Evolutionary conservation across 2,797 vertebrate genomes (phyloP).

Genomic region (Fratercula arctica): DNA sequence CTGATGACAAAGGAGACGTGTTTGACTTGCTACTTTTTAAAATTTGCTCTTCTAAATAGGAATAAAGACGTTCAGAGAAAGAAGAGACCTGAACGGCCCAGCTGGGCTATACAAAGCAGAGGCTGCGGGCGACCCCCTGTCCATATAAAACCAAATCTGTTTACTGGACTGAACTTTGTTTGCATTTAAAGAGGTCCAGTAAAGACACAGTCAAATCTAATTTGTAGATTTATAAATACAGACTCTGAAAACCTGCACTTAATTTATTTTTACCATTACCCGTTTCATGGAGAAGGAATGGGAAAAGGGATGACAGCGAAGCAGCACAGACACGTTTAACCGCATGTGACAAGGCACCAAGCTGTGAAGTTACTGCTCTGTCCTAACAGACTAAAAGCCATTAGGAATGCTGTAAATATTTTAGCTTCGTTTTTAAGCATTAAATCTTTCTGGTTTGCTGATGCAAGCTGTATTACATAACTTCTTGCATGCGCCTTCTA

Average conservation of each 20-base stretch:
- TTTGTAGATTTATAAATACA: background rate
- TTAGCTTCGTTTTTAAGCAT: background rate
- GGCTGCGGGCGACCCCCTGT: background rate
- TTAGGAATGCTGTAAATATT: background rate
- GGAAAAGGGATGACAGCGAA: background rate
- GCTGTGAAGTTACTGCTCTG: background rate
- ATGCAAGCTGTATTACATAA: background rate
- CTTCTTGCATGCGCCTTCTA: background rate
- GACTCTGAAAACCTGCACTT: background rate
- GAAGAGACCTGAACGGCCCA: background rate
- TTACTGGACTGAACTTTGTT: background rate
- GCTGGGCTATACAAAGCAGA: background rate
- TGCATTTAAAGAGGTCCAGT: background rate
- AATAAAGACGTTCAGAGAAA: background rate
- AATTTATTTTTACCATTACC: background rate
- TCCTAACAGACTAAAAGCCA: background rate
- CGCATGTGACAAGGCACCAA: background rate
- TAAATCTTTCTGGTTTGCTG: slow-evolving; percentile 6
- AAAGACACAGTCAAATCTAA: background rate
- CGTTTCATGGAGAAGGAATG: background rate
- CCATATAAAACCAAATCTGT: background rate
- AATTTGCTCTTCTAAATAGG: background rate
- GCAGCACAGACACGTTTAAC: background rate
- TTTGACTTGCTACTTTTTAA: background rate
- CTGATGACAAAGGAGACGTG: background rate